Evolutionary conservation across 2,113 vertebrate species (phyloP).

Genomic region (Chionodraco myersi): DNA sequence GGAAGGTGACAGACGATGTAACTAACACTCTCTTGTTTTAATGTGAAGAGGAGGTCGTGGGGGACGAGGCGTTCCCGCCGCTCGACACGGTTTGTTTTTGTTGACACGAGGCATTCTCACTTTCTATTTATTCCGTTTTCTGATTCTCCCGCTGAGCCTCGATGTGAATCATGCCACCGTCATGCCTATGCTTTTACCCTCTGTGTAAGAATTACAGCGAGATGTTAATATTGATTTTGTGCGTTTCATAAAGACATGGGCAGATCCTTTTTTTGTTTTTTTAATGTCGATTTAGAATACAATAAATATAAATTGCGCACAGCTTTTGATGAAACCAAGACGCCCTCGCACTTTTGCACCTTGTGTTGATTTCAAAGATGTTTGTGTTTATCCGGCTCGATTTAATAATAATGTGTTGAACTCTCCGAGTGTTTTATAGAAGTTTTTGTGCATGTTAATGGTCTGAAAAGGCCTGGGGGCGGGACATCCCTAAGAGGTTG

Average conservation of each 20-base stretch:
- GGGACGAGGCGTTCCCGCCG: slow-evolving; percentile 61
- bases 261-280: slow-evolving; percentile 80
- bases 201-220: slow-evolving; percentile 85
- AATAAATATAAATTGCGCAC: slow-evolving; percentile 91
- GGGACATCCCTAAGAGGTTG: too few species aligned
- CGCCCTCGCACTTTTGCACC: slow-evolving; percentile 53
- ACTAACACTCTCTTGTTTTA: slow-evolving; percentile 36
- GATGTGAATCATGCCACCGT: slow-evolving; percentile 87
- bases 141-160: slow-evolving; percentile 83
- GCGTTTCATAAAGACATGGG: slow-evolving; percentile 88
- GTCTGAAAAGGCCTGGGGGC: too few species aligned
- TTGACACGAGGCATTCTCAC: slow-evolving; percentile 75
- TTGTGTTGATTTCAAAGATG: slow-evolving; percentile 46
- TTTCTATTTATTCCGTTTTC: slow-evolving; percentile 94
- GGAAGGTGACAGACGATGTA: slow-evolving; percentile 31
- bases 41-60: slow-evolving; percentile 9
- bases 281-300: slow-evolving; percentile 90
- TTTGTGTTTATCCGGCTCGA: neutral
- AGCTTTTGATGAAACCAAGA: slow-evolving; percentile 91
- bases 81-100: slow-evolving; percentile 32
- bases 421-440: too few species aligned
- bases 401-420: too few species aligned
- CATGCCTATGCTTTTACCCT: slow-evolving; percentile 84
- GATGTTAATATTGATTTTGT: slow-evolving; percentile 89
- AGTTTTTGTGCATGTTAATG: too few species aligned